Evolutionary conservation across 2,888 invertebrate species (phyloP), one percentile per base, ranked within the genome.

Genomic region (Malthinus seriepunctatus): DNA sequence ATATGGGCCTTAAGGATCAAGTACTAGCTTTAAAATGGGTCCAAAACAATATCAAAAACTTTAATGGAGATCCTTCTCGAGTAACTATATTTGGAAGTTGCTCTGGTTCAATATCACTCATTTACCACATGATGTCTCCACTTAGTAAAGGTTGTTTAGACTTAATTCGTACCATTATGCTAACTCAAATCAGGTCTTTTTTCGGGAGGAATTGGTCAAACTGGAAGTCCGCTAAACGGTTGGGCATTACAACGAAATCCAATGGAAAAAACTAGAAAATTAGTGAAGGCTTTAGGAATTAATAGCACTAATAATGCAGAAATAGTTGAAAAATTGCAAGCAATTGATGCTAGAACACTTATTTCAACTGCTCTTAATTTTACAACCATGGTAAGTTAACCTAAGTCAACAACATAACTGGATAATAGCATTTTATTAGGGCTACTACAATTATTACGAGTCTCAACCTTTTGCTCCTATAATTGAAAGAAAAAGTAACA

Each of bases 1-100:
- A 71, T 50, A 63, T 63, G 46, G 71, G 69, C 6, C 23, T 71
- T 11, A 71, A 69, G 51, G 71, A 71, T 42, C 69, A 68, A 56
- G 39, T 69, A 7, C 32, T 69, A 11, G 71, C 69, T 2, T 44
- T 71, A 47, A 52, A 67, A 49, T 71, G 71, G 71, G 62, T 69
- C 7, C 56, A 65, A 56, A 47, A 63, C 5, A 69, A 71, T 34
- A 66, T 71, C 35, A 44, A 33, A 12, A 12, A 45, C 3, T 70
- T 70, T 48, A 66, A 69, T 11, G 70, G 70, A 6, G 62, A 70
- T 51, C 64, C 67, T 2, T 51, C 62, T 12, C 62, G 61, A 45
- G 58, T 69, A 3, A 71, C 71, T 1, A 45, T 69, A 37, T 67
- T 63, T 60, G 70, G 70, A 9, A 63, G 68, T 42, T 69, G 70